Conservation (phyloP, 2,797 vertebrate species). For the Adrianichthys oophorus region DNA sequence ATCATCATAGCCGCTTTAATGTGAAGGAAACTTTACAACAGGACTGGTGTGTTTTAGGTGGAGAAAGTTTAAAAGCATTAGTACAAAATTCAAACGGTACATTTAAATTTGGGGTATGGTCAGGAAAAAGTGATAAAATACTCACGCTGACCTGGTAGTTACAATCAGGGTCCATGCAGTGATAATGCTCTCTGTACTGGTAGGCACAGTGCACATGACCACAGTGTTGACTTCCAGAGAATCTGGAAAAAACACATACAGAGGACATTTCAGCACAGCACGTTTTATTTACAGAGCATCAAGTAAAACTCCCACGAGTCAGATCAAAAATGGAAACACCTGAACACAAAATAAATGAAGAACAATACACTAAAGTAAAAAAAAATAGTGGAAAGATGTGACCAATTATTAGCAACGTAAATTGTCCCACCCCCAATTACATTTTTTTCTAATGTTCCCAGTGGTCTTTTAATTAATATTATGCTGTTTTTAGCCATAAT, state of each 20-base stretch:
- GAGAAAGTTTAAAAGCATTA: too few relatives aligned
- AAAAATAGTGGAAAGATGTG: neutral
- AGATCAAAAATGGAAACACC: conserved; percentile 10
- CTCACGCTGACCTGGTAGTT: conserved; percentile 94
- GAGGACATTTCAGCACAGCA: conserved; percentile 12
- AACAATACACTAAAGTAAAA: conserved; percentile 16
- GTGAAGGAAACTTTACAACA: too few relatives aligned
- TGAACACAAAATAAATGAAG: conserved; percentile 8
- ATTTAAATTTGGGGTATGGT: conserved; percentile 35
- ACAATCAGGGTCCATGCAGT: conserved; percentile 99
- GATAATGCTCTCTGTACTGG: conserved; percentile 98
- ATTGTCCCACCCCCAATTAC: too few relatives aligned
- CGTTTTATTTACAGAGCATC: conserved; percentile 4
- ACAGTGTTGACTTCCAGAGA: conserved; percentile 98
- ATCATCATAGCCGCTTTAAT: conserved; percentile 19
- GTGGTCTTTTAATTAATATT: too few relatives aligned
- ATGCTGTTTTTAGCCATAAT: too few relatives aligned
- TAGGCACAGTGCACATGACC: conserved; percentile 98
- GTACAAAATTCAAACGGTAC: neutral
- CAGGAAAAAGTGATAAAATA: conserved; percentile 54
- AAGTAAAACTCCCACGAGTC: neutral
- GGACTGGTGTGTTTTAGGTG: too few relatives aligned
- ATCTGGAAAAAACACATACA: conserved; percentile 78
- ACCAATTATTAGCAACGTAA: neutral
- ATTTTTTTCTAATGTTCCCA: too few relatives aligned